These are phyloP conservation scores for Sylvilagus floridanus DNA, from an alignment of 2,797 vertebrate species.

Conservation along the genomic window DNA sequence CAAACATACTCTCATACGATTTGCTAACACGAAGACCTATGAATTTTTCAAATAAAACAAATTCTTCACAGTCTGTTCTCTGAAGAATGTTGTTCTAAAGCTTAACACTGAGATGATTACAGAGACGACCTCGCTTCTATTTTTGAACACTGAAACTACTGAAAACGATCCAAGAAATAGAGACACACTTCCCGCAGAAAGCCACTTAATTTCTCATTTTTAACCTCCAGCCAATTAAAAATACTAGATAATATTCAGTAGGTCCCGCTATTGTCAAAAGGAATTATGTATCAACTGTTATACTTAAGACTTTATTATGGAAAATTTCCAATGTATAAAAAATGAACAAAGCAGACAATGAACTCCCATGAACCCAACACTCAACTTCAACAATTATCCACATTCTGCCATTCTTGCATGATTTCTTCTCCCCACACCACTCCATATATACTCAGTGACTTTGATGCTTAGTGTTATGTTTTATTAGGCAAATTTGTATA, in stretches of 20 bases:
- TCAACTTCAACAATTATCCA: not conserved
- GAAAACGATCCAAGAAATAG: constrained; percentile 59
- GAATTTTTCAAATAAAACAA: constrained; percentile 62
- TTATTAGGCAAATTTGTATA: constrained; percentile 8
- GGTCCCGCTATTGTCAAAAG: constrained; percentile 55
- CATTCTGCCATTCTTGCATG: not conserved
- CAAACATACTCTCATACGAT: constrained; percentile 28
- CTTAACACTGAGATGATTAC: not conserved
- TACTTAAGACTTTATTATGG: constrained; percentile 35
- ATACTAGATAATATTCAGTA: constrained; percentile 43
- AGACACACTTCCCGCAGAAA: constrained; percentile 23
- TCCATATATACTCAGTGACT: not conserved
- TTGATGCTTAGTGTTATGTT: not conserved
- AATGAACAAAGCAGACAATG: not conserved
- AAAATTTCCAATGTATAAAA: not conserved
- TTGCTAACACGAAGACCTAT: not conserved
- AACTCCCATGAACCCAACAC: not conserved
- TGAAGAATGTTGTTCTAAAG: constrained; percentile 44
- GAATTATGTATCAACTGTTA: not conserved
- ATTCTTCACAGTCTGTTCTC: not conserved
- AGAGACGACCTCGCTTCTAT: not conserved
- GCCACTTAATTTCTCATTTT: constrained; percentile 65
- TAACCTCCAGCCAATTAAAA: constrained; percentile 64
- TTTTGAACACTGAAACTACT: constrained; percentile 51
- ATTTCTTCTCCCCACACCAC: not conserved